Evolutionary conservation across 1,140 invertebrate species (phyloP).

Genomic region (Drosophila truncata): DNA sequence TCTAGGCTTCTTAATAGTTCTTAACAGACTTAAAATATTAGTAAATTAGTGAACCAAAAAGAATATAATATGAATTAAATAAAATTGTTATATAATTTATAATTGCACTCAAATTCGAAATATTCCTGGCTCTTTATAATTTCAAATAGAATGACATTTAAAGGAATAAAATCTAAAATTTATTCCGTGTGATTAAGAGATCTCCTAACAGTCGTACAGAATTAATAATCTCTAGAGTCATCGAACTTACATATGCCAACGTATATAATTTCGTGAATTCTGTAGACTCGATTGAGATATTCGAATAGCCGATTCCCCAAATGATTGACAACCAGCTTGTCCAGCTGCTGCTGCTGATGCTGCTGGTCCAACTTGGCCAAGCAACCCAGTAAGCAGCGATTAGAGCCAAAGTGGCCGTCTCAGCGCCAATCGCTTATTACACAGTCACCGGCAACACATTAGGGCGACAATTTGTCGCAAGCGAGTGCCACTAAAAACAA

Average conservation of each 20-base stretch:
- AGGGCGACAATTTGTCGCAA: slow-evolving; percentile 57
- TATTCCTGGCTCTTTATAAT: not conserved
- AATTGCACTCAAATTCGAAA: not conserved
- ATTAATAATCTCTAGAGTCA: slow-evolving; percentile 13
- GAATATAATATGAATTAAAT: not conserved
- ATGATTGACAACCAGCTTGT: slow-evolving; percentile 12
- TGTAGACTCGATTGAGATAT: slow-evolving; percentile 19
- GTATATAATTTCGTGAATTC: not conserved
- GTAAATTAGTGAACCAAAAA: not conserved
- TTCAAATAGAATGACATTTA: not conserved
- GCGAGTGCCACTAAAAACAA: slow-evolving; percentile 40
- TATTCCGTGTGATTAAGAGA: not conserved
- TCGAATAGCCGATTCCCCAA: not conserved
- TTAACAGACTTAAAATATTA: not conserved
- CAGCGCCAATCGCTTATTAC: slow-evolving; percentile 44
- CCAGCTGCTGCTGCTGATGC: not conserved
- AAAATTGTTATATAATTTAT: not conserved
- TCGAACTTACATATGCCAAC: not conserved
- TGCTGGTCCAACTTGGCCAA: slow-evolving; percentile 4
- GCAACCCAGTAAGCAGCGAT: slow-evolving; percentile 24
- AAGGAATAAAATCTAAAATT: not conserved
- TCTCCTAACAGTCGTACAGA: not conserved
- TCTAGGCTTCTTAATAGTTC: not conserved
- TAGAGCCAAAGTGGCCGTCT: slow-evolving; percentile 39
- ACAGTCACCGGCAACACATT: slow-evolving; percentile 61